These are phyloP conservation scores for Trypoxylus dichotomus DNA, from an alignment of 1,140 invertebrate species.

Conservation along the genomic window DNA sequence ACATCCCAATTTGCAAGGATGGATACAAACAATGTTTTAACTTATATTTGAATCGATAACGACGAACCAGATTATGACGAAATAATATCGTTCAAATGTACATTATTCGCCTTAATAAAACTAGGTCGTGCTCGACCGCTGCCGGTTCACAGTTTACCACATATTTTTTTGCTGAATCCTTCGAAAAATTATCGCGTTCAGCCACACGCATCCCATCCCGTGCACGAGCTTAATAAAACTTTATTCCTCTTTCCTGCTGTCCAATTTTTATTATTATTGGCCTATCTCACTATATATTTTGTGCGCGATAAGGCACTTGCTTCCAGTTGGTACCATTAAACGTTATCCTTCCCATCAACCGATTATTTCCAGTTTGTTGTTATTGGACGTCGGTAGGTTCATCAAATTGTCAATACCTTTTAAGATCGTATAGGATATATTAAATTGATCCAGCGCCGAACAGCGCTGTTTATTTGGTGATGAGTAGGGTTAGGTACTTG, in stretches of 20 bases:
- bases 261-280: conserved; percentile 25
- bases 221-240: conserved; percentile 6
- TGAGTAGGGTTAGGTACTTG: not conserved
- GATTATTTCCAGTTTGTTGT: conserved; percentile 11
- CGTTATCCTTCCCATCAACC: not conserved
- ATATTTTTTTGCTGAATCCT: not conserved
- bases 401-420: conserved; percentile 22
- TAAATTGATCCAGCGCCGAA: not conserved
- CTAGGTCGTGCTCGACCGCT: not conserved
- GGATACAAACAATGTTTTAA: not conserved
- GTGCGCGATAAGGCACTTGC: conserved; percentile 5
- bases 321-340: not conserved
- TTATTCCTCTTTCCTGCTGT: conserved; percentile 7
- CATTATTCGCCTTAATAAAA: not conserved
- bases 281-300: not conserved
- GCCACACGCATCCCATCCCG: not conserved
- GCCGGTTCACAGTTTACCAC: not conserved
- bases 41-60: not conserved
- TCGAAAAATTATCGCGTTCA: not conserved
- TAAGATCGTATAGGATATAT: not conserved
- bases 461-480: not conserved
- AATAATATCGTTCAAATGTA: not conserved
- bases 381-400: not conserved
- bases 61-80: not conserved
- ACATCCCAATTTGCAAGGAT: no score